phyloP scores from a whole-genome alignment of 1,140 invertebrate genomes.

The Ridgeia piscesae region DNA sequence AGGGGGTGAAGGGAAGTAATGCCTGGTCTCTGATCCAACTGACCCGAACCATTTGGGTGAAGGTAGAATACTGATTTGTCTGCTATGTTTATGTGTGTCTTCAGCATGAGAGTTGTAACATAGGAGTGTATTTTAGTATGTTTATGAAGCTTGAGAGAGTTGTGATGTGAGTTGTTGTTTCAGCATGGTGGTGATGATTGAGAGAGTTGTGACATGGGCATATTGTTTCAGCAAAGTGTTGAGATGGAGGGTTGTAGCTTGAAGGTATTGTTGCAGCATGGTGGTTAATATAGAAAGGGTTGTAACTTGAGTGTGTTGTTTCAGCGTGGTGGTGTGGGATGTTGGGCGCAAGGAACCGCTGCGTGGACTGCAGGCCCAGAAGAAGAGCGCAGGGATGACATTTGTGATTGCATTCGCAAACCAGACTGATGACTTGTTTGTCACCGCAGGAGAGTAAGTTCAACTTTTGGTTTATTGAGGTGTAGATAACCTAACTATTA shows the following conservation, averaged over 20 bases:
- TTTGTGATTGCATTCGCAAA: slow-evolving; percentile 51
- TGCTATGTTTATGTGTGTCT: no score
- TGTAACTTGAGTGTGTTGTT: slow-evolving; percentile 12
- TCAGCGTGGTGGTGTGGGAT: slow-evolving; percentile 59
- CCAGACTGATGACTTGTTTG: slow-evolving; percentile 52
- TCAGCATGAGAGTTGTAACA: no score
- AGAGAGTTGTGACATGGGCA: background rate
- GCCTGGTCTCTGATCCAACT: no score
- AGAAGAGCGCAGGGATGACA: slow-evolving; percentile 56
- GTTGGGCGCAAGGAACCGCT: slow-evolving; percentile 51
- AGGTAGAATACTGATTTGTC: no score
- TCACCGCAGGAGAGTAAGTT: slow-evolving; percentile 60
- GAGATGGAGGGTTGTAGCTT: slow-evolving; percentile 38
- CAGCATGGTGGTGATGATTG: background rate
- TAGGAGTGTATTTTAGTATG: no score
- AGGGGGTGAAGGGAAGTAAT: no score
- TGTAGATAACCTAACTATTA: background rate
- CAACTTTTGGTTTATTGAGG: background rate
- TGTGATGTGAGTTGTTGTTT: no score
- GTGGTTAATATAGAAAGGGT: slow-evolving; percentile 52
- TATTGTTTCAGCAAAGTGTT: slow-evolving; percentile 53
- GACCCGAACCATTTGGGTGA: no score
- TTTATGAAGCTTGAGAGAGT: no score
- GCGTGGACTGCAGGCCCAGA: slow-evolving; percentile 59
- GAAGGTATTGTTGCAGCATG: slow-evolving; percentile 43